Base-by-base conservation (phyloP, 2,888 invertebrate genomes). In the Caenorhabditis sp. region DNA sequence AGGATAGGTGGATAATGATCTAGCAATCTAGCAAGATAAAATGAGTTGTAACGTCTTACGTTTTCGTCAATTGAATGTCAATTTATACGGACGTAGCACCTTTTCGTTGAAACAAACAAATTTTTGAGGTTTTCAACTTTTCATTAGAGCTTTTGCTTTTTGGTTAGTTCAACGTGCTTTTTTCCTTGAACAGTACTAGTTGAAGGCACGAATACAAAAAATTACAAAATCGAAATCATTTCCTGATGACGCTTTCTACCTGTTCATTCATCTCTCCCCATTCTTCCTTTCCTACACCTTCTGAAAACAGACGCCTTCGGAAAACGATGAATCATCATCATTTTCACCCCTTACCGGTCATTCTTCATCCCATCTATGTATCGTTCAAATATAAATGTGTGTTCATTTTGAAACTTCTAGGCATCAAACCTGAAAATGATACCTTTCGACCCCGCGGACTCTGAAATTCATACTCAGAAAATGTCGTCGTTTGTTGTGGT, bases 401-500 rank as follows among this genome's bases (percentile, higher is more conserved):
- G n/a, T 64, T 44, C 58, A 47, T 65, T 74, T 58, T 1, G 32
- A 1, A 1, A 65, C 26, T 60, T 69, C 18, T 26, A 69, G 56
- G 24, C 44, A 18, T 20, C 50, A n/a, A 35, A 15, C 20, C 56
- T 8, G 24, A 60, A 37, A 74, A 76, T 76, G 76, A 67, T 76
- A 76, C 67, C 76, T 40, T 67, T 76, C 44, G 76, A 76, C 53
- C 58, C 60, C 0, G 22, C 67, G 24, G 51, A 60, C 35, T 64
- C 78, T 64, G 78, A 78, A 70, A 70, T 78, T 70, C 65, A 62
- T n/a, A 78, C 78, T 18, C 62, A 56, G n/a, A 78, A 70, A 15
- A 80, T 80, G 80, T 37, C 80, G 2, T 68, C 68, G 35, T 80
- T 80, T 60, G 24, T 80, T 13, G 80, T 80, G 80, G 80, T 80